These are phyloP conservation scores for Brachyopa scutellaris DNA, from an alignment of 2,888 invertebrate genomes.

Conservation along the genomic window DNA sequence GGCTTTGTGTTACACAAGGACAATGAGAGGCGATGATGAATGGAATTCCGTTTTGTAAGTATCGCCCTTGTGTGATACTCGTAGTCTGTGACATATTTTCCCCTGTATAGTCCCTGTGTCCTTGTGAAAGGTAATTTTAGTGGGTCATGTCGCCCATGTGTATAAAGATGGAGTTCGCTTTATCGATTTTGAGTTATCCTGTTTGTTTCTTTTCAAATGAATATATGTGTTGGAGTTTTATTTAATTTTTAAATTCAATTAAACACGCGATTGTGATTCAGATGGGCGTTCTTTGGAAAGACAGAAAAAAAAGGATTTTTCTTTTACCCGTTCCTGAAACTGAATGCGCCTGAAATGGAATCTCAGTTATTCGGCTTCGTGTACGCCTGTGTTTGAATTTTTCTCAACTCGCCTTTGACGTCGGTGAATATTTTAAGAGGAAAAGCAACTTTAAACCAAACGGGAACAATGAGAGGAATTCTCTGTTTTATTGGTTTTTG, in stretches of 20 bases:
- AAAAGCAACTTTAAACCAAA: background rate
- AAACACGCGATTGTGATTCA: background rate
- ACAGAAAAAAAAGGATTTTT: background rate
- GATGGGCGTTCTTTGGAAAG: background rate
- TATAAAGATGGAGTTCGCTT: no score
- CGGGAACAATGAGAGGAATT: background rate
- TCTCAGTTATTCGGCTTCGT: conserved; percentile 18
- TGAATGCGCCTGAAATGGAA: conserved; percentile 4
- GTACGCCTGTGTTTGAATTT: background rate
- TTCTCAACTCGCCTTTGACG: background rate
- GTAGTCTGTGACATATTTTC: conserved; percentile 20
- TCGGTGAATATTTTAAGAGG: background rate
- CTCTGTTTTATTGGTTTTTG: background rate
- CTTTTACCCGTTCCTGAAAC: no score
- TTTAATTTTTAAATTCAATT: conserved; percentile 8
- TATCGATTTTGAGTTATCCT: background rate
- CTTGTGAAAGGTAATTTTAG: conserved; percentile 5
- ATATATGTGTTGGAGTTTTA: background rate
- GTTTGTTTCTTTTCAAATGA: background rate
- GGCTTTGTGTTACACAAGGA: background rate
- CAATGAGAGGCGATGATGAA: conserved; percentile 33
- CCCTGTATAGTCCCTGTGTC: background rate
- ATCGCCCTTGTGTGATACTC: conserved; percentile 3
- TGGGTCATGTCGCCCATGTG: no score
- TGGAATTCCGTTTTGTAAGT: conserved; percentile 34